Conservation (phyloP, 2,888 invertebrate species). For the Pristionchus mayeri region DNA sequence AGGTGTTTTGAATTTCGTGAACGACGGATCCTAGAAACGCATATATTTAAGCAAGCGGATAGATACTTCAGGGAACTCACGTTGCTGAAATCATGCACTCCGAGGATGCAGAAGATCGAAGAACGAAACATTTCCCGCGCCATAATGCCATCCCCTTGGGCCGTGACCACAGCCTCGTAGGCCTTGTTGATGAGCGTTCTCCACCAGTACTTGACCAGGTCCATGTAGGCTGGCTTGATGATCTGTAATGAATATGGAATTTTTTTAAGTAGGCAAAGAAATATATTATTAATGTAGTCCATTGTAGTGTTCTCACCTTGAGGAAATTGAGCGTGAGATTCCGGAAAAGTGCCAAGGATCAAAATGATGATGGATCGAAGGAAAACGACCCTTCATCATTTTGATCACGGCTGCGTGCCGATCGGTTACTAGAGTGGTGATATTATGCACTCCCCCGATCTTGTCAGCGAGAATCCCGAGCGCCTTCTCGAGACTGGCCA, state of each 20-base stretch:
- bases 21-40: background rate
- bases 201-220: background rate
- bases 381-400: background rate
- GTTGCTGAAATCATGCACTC: too few relatives aligned
- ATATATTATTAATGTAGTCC: background rate
- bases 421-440: background rate
- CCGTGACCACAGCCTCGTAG: background rate
- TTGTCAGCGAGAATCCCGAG: background rate
- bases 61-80: too few relatives aligned
- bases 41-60: background rate
- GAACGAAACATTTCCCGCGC: background rate
- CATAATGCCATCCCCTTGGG: background rate
- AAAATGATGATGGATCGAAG: background rate
- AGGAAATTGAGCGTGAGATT: background rate
- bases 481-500: background rate
- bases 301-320: background rate
- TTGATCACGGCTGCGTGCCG: background rate
- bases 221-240: background rate
- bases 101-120: too few relatives aligned
- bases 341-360: slow-evolving; percentile 14
- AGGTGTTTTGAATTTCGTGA: background rate
- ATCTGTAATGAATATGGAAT: background rate
- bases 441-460: background rate
- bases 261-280: background rate
- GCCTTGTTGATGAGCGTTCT: background rate